Evolutionary conservation across 92 coral and sea anemone genomes (phyloP), one percentile per base, ranked within the genome.

Genomic region (Parazoanthus atlanticus): DNA sequence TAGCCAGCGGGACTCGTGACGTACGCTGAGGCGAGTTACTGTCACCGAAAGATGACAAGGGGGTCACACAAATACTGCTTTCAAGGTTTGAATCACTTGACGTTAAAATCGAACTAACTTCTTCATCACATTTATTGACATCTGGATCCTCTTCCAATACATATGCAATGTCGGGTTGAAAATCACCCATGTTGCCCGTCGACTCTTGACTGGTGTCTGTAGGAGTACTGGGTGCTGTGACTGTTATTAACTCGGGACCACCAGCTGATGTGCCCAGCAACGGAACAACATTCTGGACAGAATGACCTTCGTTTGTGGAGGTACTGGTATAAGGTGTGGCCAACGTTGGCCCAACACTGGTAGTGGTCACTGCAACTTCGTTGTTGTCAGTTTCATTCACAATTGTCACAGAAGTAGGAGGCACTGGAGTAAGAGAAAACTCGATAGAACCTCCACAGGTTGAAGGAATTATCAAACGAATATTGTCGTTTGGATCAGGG

Each of bases 131-230:
- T 23, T 70, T 70, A 13, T 70, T 49, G 2, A 21, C 54, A 69
- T 84, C 78, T 29, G 33, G 78, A 25, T 43, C 87, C 11, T 84
- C 78, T 25, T 84, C 78, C 54, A 70, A 6, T 15, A 46, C 34
- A 69, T 47, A 19, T 28, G 79, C 77, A 29, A 71, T 52, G 41
- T 72, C 66, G 5, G 77, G 29, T n/a, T 43, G 78, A 71, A 84
- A 69, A 30, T 84, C 87, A 12, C 87, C 87, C 25, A 70, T 6
- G 78, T 71, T 84, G 29, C 78, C 40, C 8, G 87, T 43, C 4
- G 87, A 84, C 21, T 84, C 87, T 72, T 70, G 87, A 43, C 87
- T 84, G 43, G 87, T 84, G 8, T 84, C 87, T 70, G 87, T 84
- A 21, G 87, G 87, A 0, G 87, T 84, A 52, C 87, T 84, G 66